A percentile compares a stretch with the other conserved stretches of the same genome.
These are phyloP conservation scores for Cyrtorhinus lividipennis DNA, from an alignment of 1,140 invertebrate species.

Conservation along the genomic window DNA sequence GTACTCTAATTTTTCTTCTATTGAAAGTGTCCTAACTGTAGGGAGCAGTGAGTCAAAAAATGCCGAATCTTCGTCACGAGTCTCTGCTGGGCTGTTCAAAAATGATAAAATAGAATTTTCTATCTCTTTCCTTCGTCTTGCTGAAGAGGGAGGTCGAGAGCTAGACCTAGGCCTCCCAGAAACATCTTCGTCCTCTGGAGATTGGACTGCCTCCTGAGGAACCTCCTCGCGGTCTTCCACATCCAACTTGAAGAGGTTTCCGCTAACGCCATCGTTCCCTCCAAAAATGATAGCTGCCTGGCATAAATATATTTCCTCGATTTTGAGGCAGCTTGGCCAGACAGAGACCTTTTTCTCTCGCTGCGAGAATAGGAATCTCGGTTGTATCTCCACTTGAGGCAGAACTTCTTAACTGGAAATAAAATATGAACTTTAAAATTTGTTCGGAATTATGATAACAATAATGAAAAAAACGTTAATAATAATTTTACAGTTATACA, in stretches of 20 bases:
- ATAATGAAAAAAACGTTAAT: not conserved
- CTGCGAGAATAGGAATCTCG: not conserved
- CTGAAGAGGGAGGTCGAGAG: not conserved
- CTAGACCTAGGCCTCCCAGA: not conserved
- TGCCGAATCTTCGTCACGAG: not conserved
- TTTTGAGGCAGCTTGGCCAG: not conserved
- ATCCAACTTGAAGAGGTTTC: not conserved
- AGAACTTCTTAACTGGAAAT: not conserved
- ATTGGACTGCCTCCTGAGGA: not conserved
- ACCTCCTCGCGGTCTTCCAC: not conserved
- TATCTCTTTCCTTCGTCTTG: not conserved
- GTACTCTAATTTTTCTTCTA: not conserved
- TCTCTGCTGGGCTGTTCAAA: not conserved
- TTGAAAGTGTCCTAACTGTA: not conserved
- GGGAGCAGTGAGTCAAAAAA: not conserved
- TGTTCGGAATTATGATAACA: not conserved
- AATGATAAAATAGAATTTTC: not conserved
- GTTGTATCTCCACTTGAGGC: not conserved
- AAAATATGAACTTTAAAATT: not conserved
- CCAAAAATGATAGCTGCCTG: not conserved
- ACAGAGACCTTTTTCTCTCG: not conserved
- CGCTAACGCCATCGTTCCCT: not conserved
- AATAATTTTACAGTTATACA: not conserved
- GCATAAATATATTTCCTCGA: not conserved
- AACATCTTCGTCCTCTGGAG: not conserved